Evolutionary conservation across 1,140 invertebrate genomes (phyloP).

Genomic region (Brachionus koreanus): DNA sequence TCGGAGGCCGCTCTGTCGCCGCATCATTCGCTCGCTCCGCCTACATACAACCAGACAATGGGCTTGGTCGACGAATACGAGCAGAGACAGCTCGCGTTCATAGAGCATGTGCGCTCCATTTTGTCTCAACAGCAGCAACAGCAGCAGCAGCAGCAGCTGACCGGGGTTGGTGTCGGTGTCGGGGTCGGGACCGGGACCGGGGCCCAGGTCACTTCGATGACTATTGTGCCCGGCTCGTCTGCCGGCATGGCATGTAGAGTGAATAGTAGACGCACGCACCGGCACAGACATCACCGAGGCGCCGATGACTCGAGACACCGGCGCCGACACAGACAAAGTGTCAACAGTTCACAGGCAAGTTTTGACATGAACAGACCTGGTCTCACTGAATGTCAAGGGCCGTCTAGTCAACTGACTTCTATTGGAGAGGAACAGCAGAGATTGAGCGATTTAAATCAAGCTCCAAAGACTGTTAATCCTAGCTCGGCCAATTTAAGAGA

Average conservation of each 20-base stretch:
- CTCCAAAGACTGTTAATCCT: neutral
- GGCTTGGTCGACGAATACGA: constrained; percentile 51
- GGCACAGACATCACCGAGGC: neutral
- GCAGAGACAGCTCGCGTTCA: constrained; percentile 46
- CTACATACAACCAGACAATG: constrained; percentile 54
- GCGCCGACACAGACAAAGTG: neutral
- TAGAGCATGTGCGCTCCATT: constrained; percentile 21
- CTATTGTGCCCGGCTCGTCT: neutral
- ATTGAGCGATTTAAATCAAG: neutral
- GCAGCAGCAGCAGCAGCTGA: neutral
- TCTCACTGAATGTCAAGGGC: neutral
- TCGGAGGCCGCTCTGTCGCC: neutral
- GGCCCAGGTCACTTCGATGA: neutral
- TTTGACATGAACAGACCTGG: neutral
- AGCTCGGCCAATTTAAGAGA: constrained; percentile 29
- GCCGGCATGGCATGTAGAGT: neutral
- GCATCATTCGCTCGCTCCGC: constrained; percentile 49
- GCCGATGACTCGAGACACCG: neutral
- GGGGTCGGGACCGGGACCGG: no score
- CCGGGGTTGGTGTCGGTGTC: no score
- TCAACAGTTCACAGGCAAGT: neutral
- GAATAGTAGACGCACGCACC: neutral
- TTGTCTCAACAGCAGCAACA: constrained; percentile 14
- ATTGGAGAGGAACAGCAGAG: neutral
- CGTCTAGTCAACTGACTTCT: neutral